phyloP scores from a whole-genome alignment of 2,113 vertebrate genomes.

The Sander vitreus region DNA sequence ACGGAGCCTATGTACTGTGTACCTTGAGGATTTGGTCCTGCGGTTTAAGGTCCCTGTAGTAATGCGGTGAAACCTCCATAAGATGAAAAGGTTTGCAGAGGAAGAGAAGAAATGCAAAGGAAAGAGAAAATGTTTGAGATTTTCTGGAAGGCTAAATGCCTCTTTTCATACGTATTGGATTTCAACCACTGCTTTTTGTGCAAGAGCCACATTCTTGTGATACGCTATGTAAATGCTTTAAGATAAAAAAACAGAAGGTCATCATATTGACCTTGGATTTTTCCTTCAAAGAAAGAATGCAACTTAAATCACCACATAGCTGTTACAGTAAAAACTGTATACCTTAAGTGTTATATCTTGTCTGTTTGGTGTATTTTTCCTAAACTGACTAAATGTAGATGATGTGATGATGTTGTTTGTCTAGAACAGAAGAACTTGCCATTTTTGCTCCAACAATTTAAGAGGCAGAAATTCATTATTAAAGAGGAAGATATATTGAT shows the following conservation, averaged over 20 bases:
- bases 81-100: constrained; percentile 71
- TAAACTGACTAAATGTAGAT: not conserved
- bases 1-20: constrained; percentile 41
- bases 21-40: constrained; percentile 68
- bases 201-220: constrained; percentile 31
- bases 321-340: not conserved
- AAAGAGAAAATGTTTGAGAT: constrained; percentile 61
- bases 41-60: constrained; percentile 67
- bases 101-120: constrained; percentile 61
- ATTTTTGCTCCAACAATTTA: not conserved
- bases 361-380: constrained; percentile 1
- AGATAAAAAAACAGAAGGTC: constrained; percentile 40
- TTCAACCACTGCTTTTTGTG: constrained; percentile 56
- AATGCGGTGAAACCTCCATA: constrained; percentile 56
- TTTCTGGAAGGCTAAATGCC: constrained; percentile 60
- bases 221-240: constrained; percentile 39
- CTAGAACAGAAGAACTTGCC: not conserved
- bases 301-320: not conserved
- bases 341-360: not conserved
- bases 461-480: not conserved
- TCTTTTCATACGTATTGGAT: constrained; percentile 62
- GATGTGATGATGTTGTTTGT: not conserved
- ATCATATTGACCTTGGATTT: constrained; percentile 19
- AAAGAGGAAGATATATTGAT: too few species aligned
- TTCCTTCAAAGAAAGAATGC: constrained; percentile 16